Percentiles rank a stretch among this genome's conserved stretches.
Conservation (phyloP, 37 sponge, comb jelly and placozoan species). For the Ianthella basta region DNA sequence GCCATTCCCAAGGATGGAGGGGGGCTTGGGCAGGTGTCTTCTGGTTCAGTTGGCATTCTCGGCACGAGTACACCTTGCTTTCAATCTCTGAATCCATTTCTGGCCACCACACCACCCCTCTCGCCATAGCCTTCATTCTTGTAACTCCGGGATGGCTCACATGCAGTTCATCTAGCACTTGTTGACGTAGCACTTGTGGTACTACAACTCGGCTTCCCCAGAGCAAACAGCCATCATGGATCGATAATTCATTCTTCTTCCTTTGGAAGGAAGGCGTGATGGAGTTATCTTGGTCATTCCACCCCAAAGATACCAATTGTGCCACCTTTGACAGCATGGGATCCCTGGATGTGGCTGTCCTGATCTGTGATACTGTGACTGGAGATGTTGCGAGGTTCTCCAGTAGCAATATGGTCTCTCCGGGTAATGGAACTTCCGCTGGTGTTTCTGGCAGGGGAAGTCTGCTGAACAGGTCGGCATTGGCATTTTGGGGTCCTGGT, state of each 20-base stretch:
- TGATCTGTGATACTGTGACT: background rate
- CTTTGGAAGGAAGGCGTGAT: background rate
- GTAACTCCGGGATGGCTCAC: conserved; percentile 26
- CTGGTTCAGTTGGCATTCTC: background rate
- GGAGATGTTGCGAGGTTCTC: conserved; percentile 21
- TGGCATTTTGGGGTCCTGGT: conserved; percentile 3
- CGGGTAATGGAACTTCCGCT: conserved; percentile 14
- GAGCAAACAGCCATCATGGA: conserved; percentile 29
- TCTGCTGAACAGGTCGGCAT: conserved; percentile 40
- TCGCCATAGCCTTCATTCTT: conserved; percentile 34
- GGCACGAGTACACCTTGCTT: background rate
- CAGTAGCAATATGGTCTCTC: conserved; percentile 14
- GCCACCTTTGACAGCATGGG: conserved; percentile 11
- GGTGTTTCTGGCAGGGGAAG: conserved; percentile 13
- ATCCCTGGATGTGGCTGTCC: conserved; percentile 7
- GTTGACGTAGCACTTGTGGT: background rate
- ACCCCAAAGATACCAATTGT: background rate
- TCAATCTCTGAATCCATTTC: conserved; percentile 22
- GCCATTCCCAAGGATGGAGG: conserved; percentile 40
- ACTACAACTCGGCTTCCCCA: conserved; percentile 26
- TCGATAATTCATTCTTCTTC: background rate
- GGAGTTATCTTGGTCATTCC: background rate
- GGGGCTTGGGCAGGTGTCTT: conserved; percentile 7
- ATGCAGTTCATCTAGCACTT: conserved; percentile 17
- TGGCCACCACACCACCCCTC: conserved; percentile 40